Percentiles rank a stretch among this genome's conserved stretches.
These are phyloP conservation scores for Diabrotica undecimpunctata DNA, from an alignment of 1,140 invertebrate species.

Conservation along the genomic window DNA sequence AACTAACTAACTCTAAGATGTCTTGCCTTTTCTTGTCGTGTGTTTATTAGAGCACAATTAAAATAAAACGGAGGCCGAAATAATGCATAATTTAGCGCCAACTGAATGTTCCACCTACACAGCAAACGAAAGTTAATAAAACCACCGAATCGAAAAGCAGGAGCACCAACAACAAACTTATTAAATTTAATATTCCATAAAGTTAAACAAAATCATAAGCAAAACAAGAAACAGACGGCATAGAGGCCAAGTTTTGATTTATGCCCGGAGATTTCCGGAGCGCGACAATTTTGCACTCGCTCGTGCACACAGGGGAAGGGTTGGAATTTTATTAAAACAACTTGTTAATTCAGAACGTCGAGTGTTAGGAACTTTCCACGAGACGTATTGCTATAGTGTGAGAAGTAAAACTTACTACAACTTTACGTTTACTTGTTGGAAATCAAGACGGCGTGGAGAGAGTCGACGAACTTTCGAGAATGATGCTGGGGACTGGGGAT, in stretches of 20 bases:
- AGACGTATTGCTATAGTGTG: conserved; percentile 23
- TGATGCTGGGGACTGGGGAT: conserved; percentile 5
- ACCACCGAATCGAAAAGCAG: conserved; percentile 10
- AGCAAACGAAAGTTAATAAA: not conserved
- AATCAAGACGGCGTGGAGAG: conserved; percentile 22
- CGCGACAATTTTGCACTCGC: conserved; percentile 35
- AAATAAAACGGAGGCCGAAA: no score
- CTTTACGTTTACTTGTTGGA: conserved; percentile 24
- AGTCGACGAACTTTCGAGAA: conserved; percentile 14
- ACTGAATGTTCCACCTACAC: not conserved
- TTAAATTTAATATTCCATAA: conserved; percentile 43
- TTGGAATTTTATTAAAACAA: conserved; percentile 48
- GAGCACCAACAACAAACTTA: conserved; percentile 24
- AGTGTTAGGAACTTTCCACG: conserved; percentile 39
- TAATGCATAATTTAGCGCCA: no score
- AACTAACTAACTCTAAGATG: no score
- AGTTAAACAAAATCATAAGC: conserved; percentile 44
- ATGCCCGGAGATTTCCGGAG: conserved; percentile 35
- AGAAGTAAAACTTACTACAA: conserved; percentile 20
- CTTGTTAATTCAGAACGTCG: conserved; percentile 47
- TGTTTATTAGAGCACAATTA: no score
- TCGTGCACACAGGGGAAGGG: conserved; percentile 31
- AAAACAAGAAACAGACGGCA: conserved; percentile 30
- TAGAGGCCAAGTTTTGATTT: conserved; percentile 44
- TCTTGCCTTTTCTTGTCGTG: no score